phyloP scores from a whole-genome alignment of 2,113 vertebrate species.

The Oenanthe melanoleuca region DNA sequence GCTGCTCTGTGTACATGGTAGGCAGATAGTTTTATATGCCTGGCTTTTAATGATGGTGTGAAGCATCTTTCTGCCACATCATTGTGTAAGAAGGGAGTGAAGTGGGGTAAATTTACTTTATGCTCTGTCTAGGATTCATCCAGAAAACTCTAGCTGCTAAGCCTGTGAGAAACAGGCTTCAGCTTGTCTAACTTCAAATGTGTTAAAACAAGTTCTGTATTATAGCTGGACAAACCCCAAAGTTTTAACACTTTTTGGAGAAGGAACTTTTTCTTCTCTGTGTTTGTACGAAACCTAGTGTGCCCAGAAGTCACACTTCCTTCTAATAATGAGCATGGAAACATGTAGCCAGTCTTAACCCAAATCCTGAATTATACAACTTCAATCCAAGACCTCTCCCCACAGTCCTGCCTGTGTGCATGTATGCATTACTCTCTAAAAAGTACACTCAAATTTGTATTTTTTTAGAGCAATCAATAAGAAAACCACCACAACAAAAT shows the following conservation, averaged over 20 bases:
- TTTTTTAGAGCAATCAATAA: neutral
- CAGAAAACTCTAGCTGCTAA: neutral
- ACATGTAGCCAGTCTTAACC: neutral
- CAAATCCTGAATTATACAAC: neutral
- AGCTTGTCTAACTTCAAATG: neutral
- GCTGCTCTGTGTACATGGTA: neutral
- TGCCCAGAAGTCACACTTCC: neutral
- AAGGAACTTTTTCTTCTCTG: neutral
- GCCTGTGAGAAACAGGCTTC: neutral
- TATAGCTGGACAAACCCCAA: neutral
- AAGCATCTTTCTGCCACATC: neutral
- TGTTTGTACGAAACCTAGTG: neutral
- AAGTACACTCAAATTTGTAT: neutral
- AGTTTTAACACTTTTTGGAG: neutral
- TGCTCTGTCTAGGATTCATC: neutral
- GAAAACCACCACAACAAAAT: neutral
- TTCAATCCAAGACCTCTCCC: neutral
- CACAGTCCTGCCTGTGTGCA: neutral
- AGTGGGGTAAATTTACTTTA: neutral
- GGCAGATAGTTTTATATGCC: neutral
- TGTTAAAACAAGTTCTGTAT: neutral
- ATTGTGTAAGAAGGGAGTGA: neutral
- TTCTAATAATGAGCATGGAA: neutral
- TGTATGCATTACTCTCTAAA: neutral
- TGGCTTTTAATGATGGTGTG: neutral